Conservation (phyloP, 1,140 invertebrate genomes). For the Vollenhovia emeryi region DNA sequence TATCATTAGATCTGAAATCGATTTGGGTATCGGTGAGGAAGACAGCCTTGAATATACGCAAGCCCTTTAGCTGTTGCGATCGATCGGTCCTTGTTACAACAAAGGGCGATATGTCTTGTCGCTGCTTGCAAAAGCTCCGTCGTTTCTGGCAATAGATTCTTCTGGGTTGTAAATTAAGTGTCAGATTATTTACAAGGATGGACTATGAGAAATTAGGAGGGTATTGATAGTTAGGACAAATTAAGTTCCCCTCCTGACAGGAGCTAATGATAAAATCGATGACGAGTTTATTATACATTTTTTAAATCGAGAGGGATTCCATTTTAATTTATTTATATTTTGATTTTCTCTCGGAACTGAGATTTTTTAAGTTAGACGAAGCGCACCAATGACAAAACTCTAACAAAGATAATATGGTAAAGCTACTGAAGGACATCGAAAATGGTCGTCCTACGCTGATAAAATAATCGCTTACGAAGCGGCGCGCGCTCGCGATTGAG, state of each 20-base stretch:
- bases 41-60: conserved; percentile 17
- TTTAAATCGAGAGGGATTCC: not conserved
- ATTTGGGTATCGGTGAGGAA: conserved; percentile 37
- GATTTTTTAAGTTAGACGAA: not conserved
- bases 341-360: not conserved
- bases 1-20: conserved; percentile 54
- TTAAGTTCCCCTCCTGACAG: not conserved
- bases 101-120: conserved; percentile 24
- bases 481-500: not conserved
- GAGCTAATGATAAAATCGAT: too few relatives aligned
- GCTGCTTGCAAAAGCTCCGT: not conserved
- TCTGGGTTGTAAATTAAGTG: conserved; percentile 1
- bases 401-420: not conserved
- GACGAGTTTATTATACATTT: not conserved
- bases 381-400: not conserved
- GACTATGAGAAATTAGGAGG: not conserved
- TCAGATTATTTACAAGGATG: not conserved
- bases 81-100: conserved; percentile 28
- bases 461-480: conserved; percentile 46
- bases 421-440: not conserved
- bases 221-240: not conserved
- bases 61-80: not conserved
- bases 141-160: conserved; percentile 1
- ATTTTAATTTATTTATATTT: not conserved
- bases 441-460: conserved; percentile 3